Percentiles rank a stretch among this genome's conserved stretches.
Evolutionary conservation across 2,113 vertebrate genomes (phyloP).

Genomic region (Recurvirostra avosetta): DNA sequence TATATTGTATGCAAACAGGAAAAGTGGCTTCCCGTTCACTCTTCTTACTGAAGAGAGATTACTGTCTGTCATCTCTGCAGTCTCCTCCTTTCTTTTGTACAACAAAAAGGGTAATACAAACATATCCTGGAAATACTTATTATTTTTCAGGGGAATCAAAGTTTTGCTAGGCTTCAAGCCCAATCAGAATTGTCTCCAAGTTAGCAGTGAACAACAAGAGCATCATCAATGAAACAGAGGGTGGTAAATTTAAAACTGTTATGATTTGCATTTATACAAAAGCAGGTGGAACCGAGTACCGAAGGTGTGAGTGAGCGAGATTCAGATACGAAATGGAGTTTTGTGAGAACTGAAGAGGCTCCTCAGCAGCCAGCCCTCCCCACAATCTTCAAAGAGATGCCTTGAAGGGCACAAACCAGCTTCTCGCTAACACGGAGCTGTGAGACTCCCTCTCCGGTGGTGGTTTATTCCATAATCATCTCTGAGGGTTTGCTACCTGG

Average conservation of each 20-base stretch:
- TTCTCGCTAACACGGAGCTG: not conserved
- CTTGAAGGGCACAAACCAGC: not conserved
- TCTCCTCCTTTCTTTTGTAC: not conserved
- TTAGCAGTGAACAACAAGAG: not conserved
- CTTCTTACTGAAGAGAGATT: not conserved
- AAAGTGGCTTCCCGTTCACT: not conserved
- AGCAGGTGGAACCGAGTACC: not conserved
- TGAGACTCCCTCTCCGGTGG: not conserved
- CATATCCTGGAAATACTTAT: not conserved
- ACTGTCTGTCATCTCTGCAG: not conserved
- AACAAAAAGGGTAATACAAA: not conserved
- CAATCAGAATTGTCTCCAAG: not conserved
- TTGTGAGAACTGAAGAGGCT: not conserved
- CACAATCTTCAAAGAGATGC: not conserved
- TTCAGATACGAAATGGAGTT: not conserved
- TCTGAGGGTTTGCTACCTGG: not conserved
- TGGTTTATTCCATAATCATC: not conserved
- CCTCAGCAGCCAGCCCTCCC: not conserved
- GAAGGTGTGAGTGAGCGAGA: not conserved
- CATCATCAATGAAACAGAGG: not conserved
- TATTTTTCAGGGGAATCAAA: not conserved
- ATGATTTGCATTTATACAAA: not conserved
- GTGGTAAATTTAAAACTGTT: not conserved
- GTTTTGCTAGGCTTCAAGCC: not conserved
- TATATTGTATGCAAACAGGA: constrained; percentile 1